Base-by-base conservation (phyloP, 2,797 vertebrate species). In the Sternotherus odoratus region DNA sequence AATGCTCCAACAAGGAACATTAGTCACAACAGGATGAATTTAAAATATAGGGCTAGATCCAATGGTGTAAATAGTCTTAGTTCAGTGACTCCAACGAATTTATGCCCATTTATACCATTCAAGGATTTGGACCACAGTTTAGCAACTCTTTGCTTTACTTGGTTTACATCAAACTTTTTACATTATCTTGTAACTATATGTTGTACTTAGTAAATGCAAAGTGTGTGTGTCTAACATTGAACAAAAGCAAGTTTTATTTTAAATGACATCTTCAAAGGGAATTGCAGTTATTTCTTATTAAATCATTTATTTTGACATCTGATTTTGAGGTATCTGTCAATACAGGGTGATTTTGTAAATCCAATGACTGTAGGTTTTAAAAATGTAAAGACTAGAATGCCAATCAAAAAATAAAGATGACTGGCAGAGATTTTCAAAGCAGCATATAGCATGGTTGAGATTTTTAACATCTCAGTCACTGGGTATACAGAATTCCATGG, bases 401-500 rank as follows among this genome's bases (percentile, higher is more conserved):
- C 66, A 8, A 69, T 90, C 12, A 81, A 91, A 89, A 63, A 36
- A 50, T 0, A 75, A 75, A 1, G n/a, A 56, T 79, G 80, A 39
- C 21, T 39, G 63, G n/a, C 12, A 83, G 63, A 87, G 89, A 85
- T 90, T 85, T 91, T 77, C 11, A 82, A 57, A 85, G 23, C 1
- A 10, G 43, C 77, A 4, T 89, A 60, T 84, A 83, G 69, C 12
- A 6, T 48, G 63, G 24, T n/a, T 84, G 80, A 69, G 49, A 53
- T 63, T 87, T 82, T 75, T 77, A 75, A 21, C 30, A 57, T 13
- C 66, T 33, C 17, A 94, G 50, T 11, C 66, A 33, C 11, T 94
- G 74, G 79, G 50, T 83, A 86, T 92, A 88, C 74, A 95, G 84
- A 92, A 88, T 77, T 93, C 79, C 75, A 56, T 82, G 82, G 92